Conservation (phyloP, 2,797 vertebrate species). For the Epinephelus awoara region DNA sequence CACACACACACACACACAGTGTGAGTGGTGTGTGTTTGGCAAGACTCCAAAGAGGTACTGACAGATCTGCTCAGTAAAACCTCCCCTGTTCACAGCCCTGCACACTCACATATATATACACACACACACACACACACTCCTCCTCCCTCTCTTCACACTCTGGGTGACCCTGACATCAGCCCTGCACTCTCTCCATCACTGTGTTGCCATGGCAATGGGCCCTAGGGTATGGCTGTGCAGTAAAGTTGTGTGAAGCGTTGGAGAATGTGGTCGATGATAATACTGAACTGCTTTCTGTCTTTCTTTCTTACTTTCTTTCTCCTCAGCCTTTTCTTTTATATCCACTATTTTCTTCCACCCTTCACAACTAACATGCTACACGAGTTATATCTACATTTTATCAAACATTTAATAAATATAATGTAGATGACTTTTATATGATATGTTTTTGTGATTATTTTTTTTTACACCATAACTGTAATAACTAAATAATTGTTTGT, state of each 20-base stretch:
- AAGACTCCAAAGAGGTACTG: slow-evolving; percentile 73
- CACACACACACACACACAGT: slow-evolving; percentile 13
- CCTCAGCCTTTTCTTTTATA: background rate
- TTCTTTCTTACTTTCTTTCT: background rate
- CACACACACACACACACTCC: slow-evolving; percentile 36
- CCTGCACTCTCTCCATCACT: slow-evolving; percentile 85
- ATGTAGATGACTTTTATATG: background rate
- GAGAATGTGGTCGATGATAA: slow-evolving; percentile 38
- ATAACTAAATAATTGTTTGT: too few relatives aligned
- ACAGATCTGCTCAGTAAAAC: slow-evolving; percentile 74
- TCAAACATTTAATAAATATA: background rate
- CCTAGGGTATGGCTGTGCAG: slow-evolving; percentile 65
- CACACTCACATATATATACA: slow-evolving; percentile 39
- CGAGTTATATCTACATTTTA: background rate
- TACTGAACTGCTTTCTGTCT: background rate
- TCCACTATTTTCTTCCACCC: background rate
- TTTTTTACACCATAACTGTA: background rate
- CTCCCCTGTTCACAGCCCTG: slow-evolving; percentile 47
- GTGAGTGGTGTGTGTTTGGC: slow-evolving; percentile 61
- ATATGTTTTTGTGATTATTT: background rate
- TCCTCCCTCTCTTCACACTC: slow-evolving; percentile 81
- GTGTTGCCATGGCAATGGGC: slow-evolving; percentile 77
- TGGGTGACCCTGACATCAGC: slow-evolving; percentile 83
- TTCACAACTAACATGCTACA: background rate
- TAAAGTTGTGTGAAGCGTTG: slow-evolving; percentile 49